Conservation (phyloP, 1,140 invertebrate genomes). For the Goniozus legneri region DNA sequence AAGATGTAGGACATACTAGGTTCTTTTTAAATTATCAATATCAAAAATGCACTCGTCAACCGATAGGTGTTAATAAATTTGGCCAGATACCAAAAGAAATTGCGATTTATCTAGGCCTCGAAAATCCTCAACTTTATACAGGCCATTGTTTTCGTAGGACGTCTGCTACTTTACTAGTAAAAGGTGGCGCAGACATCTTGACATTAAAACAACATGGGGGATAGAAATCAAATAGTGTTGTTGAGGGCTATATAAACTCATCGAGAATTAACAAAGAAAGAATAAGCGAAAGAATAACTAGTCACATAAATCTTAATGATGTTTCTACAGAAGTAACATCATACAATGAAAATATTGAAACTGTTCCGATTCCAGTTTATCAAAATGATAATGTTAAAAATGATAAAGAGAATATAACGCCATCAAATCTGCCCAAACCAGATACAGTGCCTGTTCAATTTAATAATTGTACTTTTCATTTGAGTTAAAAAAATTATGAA, state of each 20-base stretch:
- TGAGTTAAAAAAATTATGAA: too few relatives aligned
- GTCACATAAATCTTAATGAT: too few relatives aligned
- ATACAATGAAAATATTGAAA: too few relatives aligned
- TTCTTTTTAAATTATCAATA: neutral
- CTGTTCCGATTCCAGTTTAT: too few relatives aligned
- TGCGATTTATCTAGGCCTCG: neutral
- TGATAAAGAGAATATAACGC: too few relatives aligned
- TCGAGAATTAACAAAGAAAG: too few relatives aligned
- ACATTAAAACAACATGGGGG: neutral
- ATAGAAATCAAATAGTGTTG: neutral
- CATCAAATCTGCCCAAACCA: too few relatives aligned
- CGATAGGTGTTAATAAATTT: neutral
- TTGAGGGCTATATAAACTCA: neutral
- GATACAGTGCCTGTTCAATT: too few relatives aligned
- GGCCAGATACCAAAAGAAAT: neutral
- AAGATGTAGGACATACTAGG: neutral
- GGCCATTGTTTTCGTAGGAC: neutral
- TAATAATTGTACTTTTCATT: too few relatives aligned
- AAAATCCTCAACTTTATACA: neutral
- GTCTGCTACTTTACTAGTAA: neutral
- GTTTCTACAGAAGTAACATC: too few relatives aligned
- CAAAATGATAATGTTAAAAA: too few relatives aligned
- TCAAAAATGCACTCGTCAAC: neutral
- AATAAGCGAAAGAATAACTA: too few relatives aligned
- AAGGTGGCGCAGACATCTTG: slow-evolving; percentile 1